Base-by-base conservation (phyloP, 2,113 vertebrate species). In the Ochotona princeps region DNA sequence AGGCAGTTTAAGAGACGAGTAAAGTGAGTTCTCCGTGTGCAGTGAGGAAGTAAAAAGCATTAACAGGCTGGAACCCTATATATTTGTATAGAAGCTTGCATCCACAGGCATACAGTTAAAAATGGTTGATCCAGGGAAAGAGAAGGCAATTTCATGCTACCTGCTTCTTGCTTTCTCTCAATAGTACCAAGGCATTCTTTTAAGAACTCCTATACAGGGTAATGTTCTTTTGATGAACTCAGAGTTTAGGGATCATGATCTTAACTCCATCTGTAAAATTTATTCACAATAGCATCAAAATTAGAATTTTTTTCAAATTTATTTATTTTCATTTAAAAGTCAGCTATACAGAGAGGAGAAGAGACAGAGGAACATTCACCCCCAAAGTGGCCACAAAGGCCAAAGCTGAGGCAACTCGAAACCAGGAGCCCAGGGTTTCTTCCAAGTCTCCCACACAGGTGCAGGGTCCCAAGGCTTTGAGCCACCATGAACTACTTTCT, bases 81-180 rank as follows among this genome's bases (percentile, higher is more conserved):
- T 32, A 9, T 23, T 57, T 38, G 7, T 72, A 5, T 0, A 25
- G 20, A 79, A 67, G 8, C 26, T 28, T 79, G 21, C 18, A 15
- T 26, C 13, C 13, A 54, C 35, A 49, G 23, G 5, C 12, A 54
- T 32, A 13, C 2, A 32, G 12, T 17, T 20, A 47, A n/a, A 15
- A 69, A 84, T 0, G 20, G 2, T 2, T 83, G 51, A 38, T 26
- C 3, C 30, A n/a, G 14, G 13, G 1, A 21, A 83, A n/a, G 1
- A 3, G 12, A 54, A 10, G 21, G 21, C 1, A 21, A 5, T 44
- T 30, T 23, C 13, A 8, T 1, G 9, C n/a, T n/a, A n/a, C 4
- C 13, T 28, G 5, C 49, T 57, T 78, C n/a, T n/a, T 12, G 5
- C 26, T 35, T 83, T 84, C 1, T 79, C 10, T 70, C n/a, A 1